Base-by-base conservation (phyloP, 2,888 invertebrate genomes). In the Eumerus sabulonum region DNA sequence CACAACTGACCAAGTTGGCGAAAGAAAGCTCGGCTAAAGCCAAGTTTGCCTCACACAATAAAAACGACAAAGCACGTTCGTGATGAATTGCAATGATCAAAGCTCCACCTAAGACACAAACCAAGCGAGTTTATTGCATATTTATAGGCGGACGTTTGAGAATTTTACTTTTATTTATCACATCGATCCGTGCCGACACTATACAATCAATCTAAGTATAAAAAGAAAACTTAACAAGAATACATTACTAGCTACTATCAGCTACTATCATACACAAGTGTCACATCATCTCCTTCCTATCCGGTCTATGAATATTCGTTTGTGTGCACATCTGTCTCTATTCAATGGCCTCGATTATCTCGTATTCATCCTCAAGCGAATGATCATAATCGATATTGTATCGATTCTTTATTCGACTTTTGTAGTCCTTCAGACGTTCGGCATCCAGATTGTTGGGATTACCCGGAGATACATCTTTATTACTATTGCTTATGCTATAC, bases 351-450 rank as follows among this genome's bases (percentile, higher is more conserved):
- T 89, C 88, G 83, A 89, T 89, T 85, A 89, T 88, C 86, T 89
- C 89, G 84, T 89, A 89, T 85, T 88, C 88, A 84, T 88, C 89
- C 81, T 89, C 89, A 81, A 88, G 84, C 81, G 88, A 87, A 85
- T 88, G 87, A 84, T 89, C 89, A 83, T 89, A 89, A 85, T 89
- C 89, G 85, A 89, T 89, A 76, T 88, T 89, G 83, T 89, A 89
- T 85, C 89, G 88, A 67, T 89, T 89, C 83, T 88, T 89, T 51
- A 88, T 88, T 85, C 86, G 87, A 79, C 88, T 88, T 82, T 88
- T 88, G 82, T 88, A 88, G 82, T 88, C 87, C 81, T 86, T 87
- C 13, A 88, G 85, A 56, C 86, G 86, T 51, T 82, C 70, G 7
- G 63, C 70, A 36, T 79, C 53, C 42, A 72, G 11, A 27, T 68